These are phyloP conservation scores for Lottia gigantea DNA, from an alignment of 2,888 invertebrate genomes.

Conservation along the genomic window DNA sequence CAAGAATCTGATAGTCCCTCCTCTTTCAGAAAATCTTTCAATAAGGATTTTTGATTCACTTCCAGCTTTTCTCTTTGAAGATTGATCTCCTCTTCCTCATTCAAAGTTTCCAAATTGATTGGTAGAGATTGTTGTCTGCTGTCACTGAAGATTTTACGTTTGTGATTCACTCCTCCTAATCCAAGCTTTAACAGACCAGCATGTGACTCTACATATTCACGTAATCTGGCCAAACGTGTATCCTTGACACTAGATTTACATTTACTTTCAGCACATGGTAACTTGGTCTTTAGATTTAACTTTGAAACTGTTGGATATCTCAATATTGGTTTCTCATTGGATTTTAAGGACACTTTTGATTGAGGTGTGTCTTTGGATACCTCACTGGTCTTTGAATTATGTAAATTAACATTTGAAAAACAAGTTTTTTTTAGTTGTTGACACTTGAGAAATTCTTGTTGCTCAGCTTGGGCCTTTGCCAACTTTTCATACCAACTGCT, in stretches of 20 bases:
- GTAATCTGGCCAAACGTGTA: constrained; percentile 21
- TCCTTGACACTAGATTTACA: not conserved
- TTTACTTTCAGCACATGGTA: no score
- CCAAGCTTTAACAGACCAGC: constrained; percentile 13
- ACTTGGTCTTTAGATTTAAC: no score
- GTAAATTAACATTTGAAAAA: no score
- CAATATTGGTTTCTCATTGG: no score
- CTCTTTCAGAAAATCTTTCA: constrained; percentile 25
- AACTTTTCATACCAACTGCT: constrained; percentile 58
- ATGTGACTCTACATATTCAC: constrained; percentile 28
- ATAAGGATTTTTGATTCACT: constrained; percentile 22
- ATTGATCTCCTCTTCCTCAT: constrained; percentile 51
- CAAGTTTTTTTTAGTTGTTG: no score
- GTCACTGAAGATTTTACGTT: constrained; percentile 39
- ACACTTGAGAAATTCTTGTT: not conserved
- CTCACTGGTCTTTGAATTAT: no score
- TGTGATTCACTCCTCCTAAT: constrained; percentile 4
- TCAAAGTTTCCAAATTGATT: constrained; percentile 52
- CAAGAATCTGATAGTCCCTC: constrained; percentile 14
- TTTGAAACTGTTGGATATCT: no score
- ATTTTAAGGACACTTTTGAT: no score
- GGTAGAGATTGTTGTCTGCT: constrained; percentile 57
- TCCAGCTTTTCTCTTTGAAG: constrained; percentile 14
- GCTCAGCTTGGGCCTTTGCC: constrained; percentile 31
- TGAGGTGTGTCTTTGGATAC: no score